phyloP scores from a whole-genome alignment of 2,113 vertebrate species.

The Amia ocellicauda region DNA sequence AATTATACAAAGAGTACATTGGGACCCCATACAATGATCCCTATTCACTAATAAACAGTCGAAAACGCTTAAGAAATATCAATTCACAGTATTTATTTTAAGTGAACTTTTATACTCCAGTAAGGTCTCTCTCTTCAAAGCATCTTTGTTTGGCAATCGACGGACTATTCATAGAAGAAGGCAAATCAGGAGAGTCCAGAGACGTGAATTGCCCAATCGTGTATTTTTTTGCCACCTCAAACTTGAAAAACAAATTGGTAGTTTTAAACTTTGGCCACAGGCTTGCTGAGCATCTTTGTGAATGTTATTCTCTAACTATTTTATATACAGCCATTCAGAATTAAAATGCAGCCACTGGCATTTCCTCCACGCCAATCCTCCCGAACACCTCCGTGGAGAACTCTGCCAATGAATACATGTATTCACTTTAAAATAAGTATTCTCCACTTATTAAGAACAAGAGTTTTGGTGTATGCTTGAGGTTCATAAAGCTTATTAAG shows the following conservation, averaged over 20 bases:
- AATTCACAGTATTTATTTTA: neutral
- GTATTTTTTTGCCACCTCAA: conserved; percentile 1
- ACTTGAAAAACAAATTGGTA: neutral
- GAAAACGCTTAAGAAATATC: too few relatives aligned
- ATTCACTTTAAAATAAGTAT: neutral
- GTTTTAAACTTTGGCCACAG: neutral
- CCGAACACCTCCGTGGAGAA: neutral
- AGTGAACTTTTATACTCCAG: neutral
- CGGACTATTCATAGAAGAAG: neutral
- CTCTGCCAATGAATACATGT: neutral
- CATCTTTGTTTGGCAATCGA: neutral
- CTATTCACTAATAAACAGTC: too few relatives aligned
- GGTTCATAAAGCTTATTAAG: too few relatives aligned
- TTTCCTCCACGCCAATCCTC: neutral
- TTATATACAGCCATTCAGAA: neutral
- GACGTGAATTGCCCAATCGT: neutral
- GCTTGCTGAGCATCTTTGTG: neutral
- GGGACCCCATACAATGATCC: too few relatives aligned
- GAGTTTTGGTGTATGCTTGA: too few relatives aligned
- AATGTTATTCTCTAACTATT: neutral
- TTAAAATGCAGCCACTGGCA: neutral
- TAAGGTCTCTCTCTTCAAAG: neutral
- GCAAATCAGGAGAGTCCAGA: neutral
- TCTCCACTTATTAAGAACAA: neutral
- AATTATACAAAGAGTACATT: too few relatives aligned